Base-by-base conservation (phyloP, 1,140 invertebrate species). In the Latrodectus geometricus region DNA sequence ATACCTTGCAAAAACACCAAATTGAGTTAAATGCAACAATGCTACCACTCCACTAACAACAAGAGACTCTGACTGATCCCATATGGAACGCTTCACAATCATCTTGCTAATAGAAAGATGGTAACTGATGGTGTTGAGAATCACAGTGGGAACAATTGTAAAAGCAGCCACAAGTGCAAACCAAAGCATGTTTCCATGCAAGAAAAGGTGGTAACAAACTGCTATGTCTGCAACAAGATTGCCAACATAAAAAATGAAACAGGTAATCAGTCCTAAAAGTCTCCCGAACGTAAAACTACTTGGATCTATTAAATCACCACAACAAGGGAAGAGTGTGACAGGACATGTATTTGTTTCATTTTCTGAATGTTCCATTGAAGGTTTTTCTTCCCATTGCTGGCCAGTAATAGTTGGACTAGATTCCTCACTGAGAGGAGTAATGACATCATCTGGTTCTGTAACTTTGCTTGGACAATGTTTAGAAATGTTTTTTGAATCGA, bases 341-440 rank as follows among this genome's bases (percentile, higher is more conserved):
- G n/a, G 50, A n/a, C 65, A 86, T 17, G 20, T 70, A 21, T 49
- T 48, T 56, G 65, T 61, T 54, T 86, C 65, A 8, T 48, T 48
- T 48, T 86, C 83, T 17, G 73, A 56, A 21, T 21, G 35, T 78
- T 77, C 75, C 8, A 78, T 21, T 12, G 83, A 77, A 54, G 66
- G 52, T 21, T 86, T 86, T 21, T 86, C 83, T 50, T 86, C 83
- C 74, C 83, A 86, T 5, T 69, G 48, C 14, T 78, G 49, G 21
- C 82, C 82, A 68, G 82, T 69, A 11, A 21, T 23, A n/a, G 83
- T 78, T 9, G 83, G 75, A 65, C 83, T 86, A 4, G 83, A 86
- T 61, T 86, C 83, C 61, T 86, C 83, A 61, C 83, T 86, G n/a
- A 86, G 83, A 61, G 83, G 83, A 21, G 83, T 86, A 50, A 86